Percentiles rank a stretch among this genome's conserved stretches.
Conservation (phyloP, 2,797 vertebrate species). For the Rhinichthys osculus region DNA sequence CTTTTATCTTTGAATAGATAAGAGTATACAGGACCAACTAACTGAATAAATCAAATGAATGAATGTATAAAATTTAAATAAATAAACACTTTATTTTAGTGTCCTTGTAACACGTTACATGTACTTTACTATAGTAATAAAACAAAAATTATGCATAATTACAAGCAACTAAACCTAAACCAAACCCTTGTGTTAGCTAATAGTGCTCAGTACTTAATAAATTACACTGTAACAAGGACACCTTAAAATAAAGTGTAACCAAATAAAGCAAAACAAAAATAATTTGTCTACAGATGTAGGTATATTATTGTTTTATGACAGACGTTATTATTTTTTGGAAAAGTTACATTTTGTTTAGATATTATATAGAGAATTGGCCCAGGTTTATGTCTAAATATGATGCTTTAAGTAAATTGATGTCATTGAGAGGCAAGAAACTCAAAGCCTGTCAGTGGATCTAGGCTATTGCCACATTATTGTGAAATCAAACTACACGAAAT, state of each 20-base stretch:
- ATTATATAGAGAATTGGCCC: not conserved
- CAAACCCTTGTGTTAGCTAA: not conserved
- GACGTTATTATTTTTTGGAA: not conserved
- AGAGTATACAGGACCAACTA: not conserved
- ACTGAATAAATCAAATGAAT: not conserved
- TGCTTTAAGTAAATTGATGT: not conserved
- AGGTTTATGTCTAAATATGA: not conserved
- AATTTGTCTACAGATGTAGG: not conserved
- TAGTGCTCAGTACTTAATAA: no score
- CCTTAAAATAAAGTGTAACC: not conserved
- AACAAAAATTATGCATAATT: not conserved
- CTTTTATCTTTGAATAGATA: not conserved
- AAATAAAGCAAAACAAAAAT: not conserved
- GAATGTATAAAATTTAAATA: not conserved
- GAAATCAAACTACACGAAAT: not conserved
- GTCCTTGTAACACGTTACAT: not conserved
- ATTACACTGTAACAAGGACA: not conserved
- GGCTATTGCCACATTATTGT: not conserved
- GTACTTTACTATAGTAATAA: not conserved
- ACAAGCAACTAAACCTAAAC: not conserved
- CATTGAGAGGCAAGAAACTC: not conserved
- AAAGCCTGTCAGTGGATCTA: not conserved
- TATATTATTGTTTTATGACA: not conserved
- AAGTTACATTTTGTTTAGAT: not conserved
- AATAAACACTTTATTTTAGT: not conserved